Evolutionary conservation across 2,888 invertebrate genomes (phyloP).

Genomic region (Capitulum mitella): DNA sequence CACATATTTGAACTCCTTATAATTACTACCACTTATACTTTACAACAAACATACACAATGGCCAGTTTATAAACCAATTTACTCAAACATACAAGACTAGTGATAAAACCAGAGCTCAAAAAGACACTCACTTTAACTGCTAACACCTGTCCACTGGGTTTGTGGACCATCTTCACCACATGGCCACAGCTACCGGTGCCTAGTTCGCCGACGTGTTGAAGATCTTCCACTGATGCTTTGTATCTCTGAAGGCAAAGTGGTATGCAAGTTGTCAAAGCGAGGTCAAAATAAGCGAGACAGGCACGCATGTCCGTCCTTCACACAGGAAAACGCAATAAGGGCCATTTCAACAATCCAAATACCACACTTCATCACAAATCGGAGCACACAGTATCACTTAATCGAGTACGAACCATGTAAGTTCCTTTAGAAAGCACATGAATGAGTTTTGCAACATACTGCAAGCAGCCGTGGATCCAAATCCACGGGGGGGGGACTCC

Average conservation of each 20-base stretch:
- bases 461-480: no score
- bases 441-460: no score
- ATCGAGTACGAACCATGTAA: no score
- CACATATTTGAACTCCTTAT: background rate
- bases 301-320: background rate
- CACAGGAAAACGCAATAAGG: background rate
- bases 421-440: no score
- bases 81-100: background rate
- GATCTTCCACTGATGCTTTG: slow-evolving; percentile 70
- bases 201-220: slow-evolving; percentile 76
- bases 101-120: no score
- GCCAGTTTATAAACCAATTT: background rate
- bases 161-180: slow-evolving; percentile 92
- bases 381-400: background rate
- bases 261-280: background rate
- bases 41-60: slow-evolving; percentile 16
- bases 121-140: slow-evolving; percentile 72
- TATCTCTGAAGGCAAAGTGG: slow-evolving; percentile 51
- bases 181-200: slow-evolving; percentile 96
- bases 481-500: no score
- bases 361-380: background rate
- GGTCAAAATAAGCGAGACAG: background rate
- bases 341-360: background rate
- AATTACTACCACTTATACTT: background rate
- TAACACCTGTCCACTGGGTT: slow-evolving; percentile 72